Conservation (phyloP, 2,888 invertebrate species). For the Pardosa pseudoannulata region DNA sequence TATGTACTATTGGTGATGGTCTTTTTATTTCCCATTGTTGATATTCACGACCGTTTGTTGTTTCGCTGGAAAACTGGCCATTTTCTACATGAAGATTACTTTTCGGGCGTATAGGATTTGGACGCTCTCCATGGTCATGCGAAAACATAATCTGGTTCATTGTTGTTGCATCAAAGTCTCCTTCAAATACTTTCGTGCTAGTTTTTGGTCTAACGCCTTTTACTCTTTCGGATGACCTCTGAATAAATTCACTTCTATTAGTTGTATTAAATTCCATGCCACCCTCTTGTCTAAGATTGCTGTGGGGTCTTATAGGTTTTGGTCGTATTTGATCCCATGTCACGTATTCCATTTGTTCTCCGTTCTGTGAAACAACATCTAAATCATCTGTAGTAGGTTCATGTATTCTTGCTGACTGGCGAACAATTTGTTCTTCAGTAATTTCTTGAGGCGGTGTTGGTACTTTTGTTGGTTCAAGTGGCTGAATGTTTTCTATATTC, state of each 20-base stretch:
- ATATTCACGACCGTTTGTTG: conserved; percentile 50
- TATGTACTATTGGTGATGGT: conserved; percentile 48
- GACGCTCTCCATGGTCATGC: conserved; percentile 36
- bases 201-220: conserved; percentile 57
- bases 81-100: conserved; percentile 55
- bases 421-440: too few species aligned
- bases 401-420: too few species aligned
- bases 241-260: conserved; percentile 52
- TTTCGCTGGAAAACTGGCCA: conserved; percentile 45
- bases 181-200: conserved; percentile 47
- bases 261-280: conserved; percentile 72
- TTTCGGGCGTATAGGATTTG: conserved; percentile 49
- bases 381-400: too few species aligned
- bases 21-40: conserved; percentile 51
- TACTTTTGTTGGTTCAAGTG: too few species aligned
- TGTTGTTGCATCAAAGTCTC: conserved; percentile 61
- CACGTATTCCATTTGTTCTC: conserved; percentile 12
- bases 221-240: conserved; percentile 28
- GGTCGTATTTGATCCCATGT: conserved; percentile 73
- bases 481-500: too few species aligned
- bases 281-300: conserved; percentile 72
- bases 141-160: conserved; percentile 66
- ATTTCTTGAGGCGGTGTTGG: too few species aligned
- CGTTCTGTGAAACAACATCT: background rate
- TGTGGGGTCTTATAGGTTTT: conserved; percentile 64